phyloP scores from a whole-genome alignment of 2,888 invertebrate species.

The Thumatha senex region DNA sequence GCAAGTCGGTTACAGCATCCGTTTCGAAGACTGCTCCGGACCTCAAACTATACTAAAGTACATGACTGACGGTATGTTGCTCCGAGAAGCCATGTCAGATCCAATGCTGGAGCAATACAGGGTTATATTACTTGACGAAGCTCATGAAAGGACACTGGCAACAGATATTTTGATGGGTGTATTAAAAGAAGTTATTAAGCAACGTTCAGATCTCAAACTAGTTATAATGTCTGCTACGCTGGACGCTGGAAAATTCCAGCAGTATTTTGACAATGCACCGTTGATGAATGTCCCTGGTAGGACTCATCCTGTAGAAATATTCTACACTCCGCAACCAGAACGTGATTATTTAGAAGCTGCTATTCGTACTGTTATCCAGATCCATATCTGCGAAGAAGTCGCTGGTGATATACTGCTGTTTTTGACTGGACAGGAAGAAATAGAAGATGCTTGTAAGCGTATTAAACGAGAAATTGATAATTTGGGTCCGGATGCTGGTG shows the following conservation, averaged over 20 bases:
- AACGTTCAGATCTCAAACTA: conserved; percentile 95
- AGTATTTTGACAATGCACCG: conserved; percentile 99
- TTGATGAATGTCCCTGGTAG: conserved; percentile 97
- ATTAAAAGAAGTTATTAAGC: conserved; percentile 97
- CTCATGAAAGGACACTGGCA: conserved; percentile 98
- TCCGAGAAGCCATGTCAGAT: conserved; percentile 99
- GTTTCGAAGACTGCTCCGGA: conserved; percentile 99
- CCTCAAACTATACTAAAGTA: conserved; percentile 97
- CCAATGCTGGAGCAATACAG: conserved; percentile 98
- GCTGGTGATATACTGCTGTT: conserved; percentile 97
- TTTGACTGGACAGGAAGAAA: conserved; percentile 93
- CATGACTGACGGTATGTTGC: conserved; percentile 99
- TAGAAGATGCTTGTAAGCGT: conserved; percentile 99
- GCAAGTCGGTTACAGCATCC: conserved; percentile 87
- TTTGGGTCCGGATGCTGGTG: conserved; percentile 97
- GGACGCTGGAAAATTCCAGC: conserved; percentile 99
- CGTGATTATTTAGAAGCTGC: conserved; percentile 98
- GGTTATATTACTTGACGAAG: conserved; percentile 98
- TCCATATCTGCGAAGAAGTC: conserved; percentile 97
- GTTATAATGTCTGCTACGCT: conserved; percentile 99
- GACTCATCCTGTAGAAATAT: conserved; percentile 87
- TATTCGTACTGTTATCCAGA: conserved; percentile 96
- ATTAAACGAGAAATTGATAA: conserved; percentile 97
- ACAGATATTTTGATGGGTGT: conserved; percentile 99
- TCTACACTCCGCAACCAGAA: conserved; percentile 99